A percentile compares a stretch with the other conserved stretches of the same genome.
Conservation (phyloP, 2,888 invertebrate genomes). For the Epistrophe eligans region DNA sequence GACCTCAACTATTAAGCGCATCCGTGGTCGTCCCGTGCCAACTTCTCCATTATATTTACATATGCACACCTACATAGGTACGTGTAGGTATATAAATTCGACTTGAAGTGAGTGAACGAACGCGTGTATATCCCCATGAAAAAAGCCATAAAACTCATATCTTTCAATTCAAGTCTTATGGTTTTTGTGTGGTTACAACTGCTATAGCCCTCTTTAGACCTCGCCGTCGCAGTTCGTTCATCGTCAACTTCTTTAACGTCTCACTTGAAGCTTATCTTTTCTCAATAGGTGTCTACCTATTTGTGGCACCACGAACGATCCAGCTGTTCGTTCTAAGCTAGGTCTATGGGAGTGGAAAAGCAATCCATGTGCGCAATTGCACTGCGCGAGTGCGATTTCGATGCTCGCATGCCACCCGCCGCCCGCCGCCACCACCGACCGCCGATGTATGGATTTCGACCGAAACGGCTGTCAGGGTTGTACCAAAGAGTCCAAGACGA, state of each 20-base stretch:
- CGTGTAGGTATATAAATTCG: neutral
- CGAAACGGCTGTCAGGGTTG: constrained; percentile 38
- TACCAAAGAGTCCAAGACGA: constrained; percentile 8
- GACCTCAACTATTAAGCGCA: constrained; percentile 70
- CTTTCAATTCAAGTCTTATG: constrained; percentile 75
- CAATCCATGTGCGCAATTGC: constrained; percentile 36
- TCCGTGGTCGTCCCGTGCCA: constrained; percentile 43
- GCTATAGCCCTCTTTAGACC: constrained; percentile 7
- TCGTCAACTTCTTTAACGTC: constrained; percentile 66
- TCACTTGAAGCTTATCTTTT: constrained; percentile 70
- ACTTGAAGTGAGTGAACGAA: constrained; percentile 48
- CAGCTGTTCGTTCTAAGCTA: constrained; percentile 63
- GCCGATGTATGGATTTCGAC: constrained; percentile 57
- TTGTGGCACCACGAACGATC: constrained; percentile 57
- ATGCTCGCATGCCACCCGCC: constrained; percentile 17
- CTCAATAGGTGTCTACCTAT: constrained; percentile 64
- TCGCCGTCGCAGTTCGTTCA: constrained; percentile 7
- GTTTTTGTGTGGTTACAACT: constrained; percentile 72
- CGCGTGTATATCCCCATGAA: constrained; percentile 59
- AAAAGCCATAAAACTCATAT: constrained; percentile 73
- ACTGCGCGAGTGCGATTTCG: constrained; percentile 28
- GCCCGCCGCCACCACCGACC: too few relatives aligned
- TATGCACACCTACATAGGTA: neutral
- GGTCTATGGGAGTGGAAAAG: constrained; percentile 36
- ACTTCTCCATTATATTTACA: neutral